Evolutionary conservation across 2,888 invertebrate species (phyloP), one percentile per base, ranked within the genome.

Genomic region (Microplitis manilae): DNA sequence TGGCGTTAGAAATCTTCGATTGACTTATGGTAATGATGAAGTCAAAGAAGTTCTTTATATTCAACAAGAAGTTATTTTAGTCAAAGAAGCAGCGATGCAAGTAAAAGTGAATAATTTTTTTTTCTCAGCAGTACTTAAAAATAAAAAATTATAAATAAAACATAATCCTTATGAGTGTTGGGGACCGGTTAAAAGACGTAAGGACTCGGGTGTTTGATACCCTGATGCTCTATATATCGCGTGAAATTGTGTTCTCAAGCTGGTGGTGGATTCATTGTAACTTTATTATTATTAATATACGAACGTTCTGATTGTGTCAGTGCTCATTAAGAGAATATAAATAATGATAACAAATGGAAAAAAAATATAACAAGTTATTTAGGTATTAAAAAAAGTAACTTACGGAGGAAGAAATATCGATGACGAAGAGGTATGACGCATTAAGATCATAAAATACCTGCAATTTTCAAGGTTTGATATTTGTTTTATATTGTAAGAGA

Each of bases 51-150:
- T 83, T 83, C 77, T 86, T 86, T 80, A 80, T 84, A 79, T 85
- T 85, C 83, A 84, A 85, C 77, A 83, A 85, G 77, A 84, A 86
- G 80, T 81, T 85, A 15, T 82, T 85, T 71, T 85, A 84, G 80
- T 77, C 77, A 62, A 8, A 7, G 15, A 69, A 20, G 60, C 73
- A 40, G 59, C 38, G n/a, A 59, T 59, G 5, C 13, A 6, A 62
- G 15, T 17, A 17, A n/a, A 15, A 50, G 65, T 30, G 30, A 30
- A 30, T 9, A 6, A 30, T 13, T 30, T 6, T 13, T 30, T 6
- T 65, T 65, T 30, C 13, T 13, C 6, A 17, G 15, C 5, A 62
- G 20, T 62, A 62, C 20, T 62, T 62, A 68, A 75, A 40, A 40
- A 15, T 70, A 13, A 13, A 20, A 13, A 30, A 59, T 70, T n/a